Conservation (phyloP, 2,888 invertebrate species). For the Beris chalybata region DNA sequence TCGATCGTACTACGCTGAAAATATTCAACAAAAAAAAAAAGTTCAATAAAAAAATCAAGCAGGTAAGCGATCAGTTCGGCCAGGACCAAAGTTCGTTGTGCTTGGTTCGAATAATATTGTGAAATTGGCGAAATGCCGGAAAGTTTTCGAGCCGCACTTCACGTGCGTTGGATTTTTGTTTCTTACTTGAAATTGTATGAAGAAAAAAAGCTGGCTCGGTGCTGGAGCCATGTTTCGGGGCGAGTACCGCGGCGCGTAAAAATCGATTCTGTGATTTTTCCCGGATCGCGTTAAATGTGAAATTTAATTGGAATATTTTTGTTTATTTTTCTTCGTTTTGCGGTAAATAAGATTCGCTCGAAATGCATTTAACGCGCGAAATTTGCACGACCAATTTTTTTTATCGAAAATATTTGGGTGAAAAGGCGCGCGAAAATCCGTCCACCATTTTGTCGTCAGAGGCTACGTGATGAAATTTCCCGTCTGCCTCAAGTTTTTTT, state of each 20-base stretch:
- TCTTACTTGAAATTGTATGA: too few species aligned
- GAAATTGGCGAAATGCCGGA: not conserved
- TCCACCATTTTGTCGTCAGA: conserved; percentile 22
- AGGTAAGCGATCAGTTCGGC: not conserved
- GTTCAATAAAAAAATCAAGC: conserved; percentile 20
- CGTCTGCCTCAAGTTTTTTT: not conserved
- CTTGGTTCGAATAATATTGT: not conserved
- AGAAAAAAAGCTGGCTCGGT: too few species aligned
- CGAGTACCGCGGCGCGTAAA: too few species aligned
- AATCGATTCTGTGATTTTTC: too few species aligned
- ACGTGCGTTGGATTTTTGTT: not conserved
- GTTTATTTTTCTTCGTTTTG: too few species aligned
- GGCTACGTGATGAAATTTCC: conserved; percentile 12
- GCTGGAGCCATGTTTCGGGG: too few species aligned
- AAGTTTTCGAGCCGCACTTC: not conserved
- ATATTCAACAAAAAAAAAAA: conserved; percentile 1
- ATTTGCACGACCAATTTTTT: not conserved
- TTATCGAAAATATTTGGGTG: not conserved
- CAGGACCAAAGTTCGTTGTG: not conserved
- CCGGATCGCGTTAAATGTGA: not conserved
- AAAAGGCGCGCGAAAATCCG: conserved; percentile 24
- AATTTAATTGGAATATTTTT: too few species aligned
- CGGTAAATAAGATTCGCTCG: too few species aligned
- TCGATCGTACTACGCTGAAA: not conserved
- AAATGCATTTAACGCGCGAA: too few species aligned